Evolutionary conservation across 2,888 invertebrate species (phyloP).

Genomic region (Aplocera efformata): DNA sequence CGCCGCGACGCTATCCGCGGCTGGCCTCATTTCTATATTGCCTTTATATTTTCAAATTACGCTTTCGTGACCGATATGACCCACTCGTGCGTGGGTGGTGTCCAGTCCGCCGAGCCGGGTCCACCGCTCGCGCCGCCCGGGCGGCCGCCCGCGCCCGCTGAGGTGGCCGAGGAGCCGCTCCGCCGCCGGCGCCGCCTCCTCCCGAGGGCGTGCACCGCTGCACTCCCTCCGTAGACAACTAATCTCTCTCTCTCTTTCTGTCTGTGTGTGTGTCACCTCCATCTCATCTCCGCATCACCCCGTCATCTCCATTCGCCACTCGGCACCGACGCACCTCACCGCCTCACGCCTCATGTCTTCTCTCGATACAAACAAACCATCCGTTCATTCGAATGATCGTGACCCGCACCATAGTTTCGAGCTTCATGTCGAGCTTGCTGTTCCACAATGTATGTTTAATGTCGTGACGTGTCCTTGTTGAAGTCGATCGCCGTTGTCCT

Average conservation of each 20-base stretch:
- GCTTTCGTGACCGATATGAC: constrained; percentile 26
- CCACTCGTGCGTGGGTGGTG: too few relatives aligned
- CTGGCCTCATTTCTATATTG: constrained; percentile 21
- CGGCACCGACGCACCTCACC: constrained; percentile 13
- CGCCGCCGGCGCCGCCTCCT: constrained; percentile 8
- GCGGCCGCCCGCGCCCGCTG: constrained; percentile 2
- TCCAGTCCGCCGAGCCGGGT: too few relatives aligned
- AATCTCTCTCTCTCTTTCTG: not conserved
- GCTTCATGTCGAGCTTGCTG: constrained; percentile 23
- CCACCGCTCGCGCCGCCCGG: not conserved
- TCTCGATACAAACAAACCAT: constrained; percentile 5
- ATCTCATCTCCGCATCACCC: not conserved
- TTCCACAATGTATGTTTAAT: constrained; percentile 26
- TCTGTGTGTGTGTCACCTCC: not conserved
- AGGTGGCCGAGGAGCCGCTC: constrained; percentile 20
- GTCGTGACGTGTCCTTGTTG: constrained; percentile 26
- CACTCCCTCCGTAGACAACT: constrained; percentile 2
- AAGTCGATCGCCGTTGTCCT: constrained; percentile 6
- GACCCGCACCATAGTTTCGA: constrained; percentile 21
- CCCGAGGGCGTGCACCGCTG: constrained; percentile 2
- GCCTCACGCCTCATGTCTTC: constrained; percentile 2
- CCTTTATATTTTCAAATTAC: constrained; percentile 20
- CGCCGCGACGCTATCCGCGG: constrained; percentile 19
- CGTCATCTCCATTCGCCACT: constrained; percentile 1
- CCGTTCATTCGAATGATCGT: constrained; percentile 21